These are phyloP conservation scores for Galendromus occidentalis DNA, from an alignment of 1,140 invertebrate genomes.

Conservation along the genomic window DNA sequence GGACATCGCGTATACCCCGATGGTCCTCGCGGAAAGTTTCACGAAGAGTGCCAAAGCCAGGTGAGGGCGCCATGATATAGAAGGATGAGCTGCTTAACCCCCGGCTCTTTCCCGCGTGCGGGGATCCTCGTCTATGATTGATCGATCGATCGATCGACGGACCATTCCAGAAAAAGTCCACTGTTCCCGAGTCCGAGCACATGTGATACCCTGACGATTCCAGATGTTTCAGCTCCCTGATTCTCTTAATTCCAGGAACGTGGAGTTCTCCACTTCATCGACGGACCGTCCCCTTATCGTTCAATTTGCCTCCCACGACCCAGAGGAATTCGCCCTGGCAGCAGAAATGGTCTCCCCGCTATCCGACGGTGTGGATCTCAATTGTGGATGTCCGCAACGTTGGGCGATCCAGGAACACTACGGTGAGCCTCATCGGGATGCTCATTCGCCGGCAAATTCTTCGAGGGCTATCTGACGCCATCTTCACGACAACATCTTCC, in stretches of 20 bases:
- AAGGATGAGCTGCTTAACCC: too few relatives aligned
- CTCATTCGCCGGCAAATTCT: neutral
- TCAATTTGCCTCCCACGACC: conserved; percentile 78
- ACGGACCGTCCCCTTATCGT: conserved; percentile 65
- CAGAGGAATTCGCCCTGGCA: conserved; percentile 59
- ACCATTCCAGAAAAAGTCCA: too few relatives aligned
- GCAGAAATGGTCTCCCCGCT: conserved; percentile 58
- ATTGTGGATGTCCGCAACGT: conserved; percentile 88
- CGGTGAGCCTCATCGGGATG: neutral
- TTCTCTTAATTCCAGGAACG: neutral
- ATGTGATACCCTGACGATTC: too few relatives aligned
- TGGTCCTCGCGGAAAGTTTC: conserved; percentile 89
- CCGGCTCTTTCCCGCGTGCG: too few relatives aligned
- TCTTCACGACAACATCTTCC: neutral
- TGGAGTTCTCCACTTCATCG: conserved; percentile 22
- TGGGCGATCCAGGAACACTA: conserved; percentile 17
- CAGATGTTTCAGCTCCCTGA: too few relatives aligned
- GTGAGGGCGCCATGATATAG: neutral
- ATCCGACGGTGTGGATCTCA: conserved; percentile 76
- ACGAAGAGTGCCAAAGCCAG: conserved; percentile 65
- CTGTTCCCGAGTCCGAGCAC: too few relatives aligned
- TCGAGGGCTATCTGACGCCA: neutral
- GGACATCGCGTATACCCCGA: conserved; percentile 79
- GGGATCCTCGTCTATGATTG: too few relatives aligned
- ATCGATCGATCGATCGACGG: too few relatives aligned